Conservation (phyloP, 2,797 vertebrate species). For the Meda fulgida region DNA sequence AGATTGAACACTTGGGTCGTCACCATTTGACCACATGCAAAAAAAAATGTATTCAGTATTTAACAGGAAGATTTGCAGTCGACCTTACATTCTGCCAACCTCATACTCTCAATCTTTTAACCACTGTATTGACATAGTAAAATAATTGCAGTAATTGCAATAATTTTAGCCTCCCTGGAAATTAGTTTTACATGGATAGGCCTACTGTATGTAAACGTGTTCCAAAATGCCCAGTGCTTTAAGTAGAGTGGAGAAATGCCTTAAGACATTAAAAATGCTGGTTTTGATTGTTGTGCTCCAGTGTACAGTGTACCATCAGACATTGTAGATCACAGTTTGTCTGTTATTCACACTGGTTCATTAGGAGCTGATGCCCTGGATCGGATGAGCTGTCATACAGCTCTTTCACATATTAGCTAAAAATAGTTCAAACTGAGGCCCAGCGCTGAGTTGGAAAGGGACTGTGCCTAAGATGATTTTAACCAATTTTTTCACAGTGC, state of each 20-base stretch:
- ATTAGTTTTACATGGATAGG: background rate
- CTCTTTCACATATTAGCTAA: constrained; percentile 31
- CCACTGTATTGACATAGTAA: background rate
- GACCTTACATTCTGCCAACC: background rate
- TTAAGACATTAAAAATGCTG: background rate
- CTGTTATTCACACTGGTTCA: background rate
- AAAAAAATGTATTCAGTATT: background rate
- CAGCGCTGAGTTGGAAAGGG: constrained; percentile 2
- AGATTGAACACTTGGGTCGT: background rate
- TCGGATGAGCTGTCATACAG: constrained; percentile 23
- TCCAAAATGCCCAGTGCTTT: background rate
- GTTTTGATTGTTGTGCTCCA: background rate
- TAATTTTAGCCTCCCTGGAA: background rate
- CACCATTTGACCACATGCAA: constrained; percentile 6
- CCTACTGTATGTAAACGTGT: background rate
- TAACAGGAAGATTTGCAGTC: background rate
- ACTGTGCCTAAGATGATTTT: constrained; percentile 25
- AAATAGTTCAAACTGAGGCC: constrained; percentile 30
- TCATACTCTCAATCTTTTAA: background rate
- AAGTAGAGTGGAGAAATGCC: background rate
- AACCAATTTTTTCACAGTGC: background rate
- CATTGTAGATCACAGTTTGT: background rate
- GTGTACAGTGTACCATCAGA: background rate
- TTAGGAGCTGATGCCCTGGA: background rate
- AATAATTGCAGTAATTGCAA: background rate